phyloP scores from a whole-genome alignment of 2,797 vertebrate species.

The Aulostomus chinensis region DNA sequence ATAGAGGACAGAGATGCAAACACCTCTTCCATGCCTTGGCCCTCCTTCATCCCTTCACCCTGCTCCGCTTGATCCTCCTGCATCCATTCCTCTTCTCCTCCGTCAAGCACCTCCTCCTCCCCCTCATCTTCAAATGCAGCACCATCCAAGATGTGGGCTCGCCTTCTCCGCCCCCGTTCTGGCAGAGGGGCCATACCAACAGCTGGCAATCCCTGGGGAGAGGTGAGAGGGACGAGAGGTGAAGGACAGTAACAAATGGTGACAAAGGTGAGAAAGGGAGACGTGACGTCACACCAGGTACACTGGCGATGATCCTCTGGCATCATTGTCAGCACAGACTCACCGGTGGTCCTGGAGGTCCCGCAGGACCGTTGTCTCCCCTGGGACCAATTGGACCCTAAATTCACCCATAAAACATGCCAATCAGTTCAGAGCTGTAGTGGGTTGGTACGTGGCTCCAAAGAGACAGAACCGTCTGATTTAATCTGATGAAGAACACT shows the following conservation, averaged over 20 bases:
- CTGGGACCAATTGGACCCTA: conserved; percentile 93
- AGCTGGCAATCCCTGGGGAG: conserved; percentile 86
- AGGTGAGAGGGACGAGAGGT: neutral
- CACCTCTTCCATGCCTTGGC: conserved; percentile 93
- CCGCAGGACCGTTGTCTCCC: conserved; percentile 89
- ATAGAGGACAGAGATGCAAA: conserved; percentile 93
- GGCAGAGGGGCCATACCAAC: conserved; percentile 83
- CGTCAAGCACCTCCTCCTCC: conserved; percentile 65
- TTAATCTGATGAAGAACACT: conserved; percentile 14
- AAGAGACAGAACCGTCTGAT: neutral
- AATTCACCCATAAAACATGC: conserved; percentile 9
- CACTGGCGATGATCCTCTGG: neutral
- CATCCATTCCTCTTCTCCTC: conserved; percentile 53
- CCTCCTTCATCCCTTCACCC: conserved; percentile 71
- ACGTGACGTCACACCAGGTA: neutral
- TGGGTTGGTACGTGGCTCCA: too few relatives aligned
- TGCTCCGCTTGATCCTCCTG: conserved; percentile 68
- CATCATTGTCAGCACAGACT: conserved; percentile 64
- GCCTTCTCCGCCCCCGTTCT: conserved; percentile 81
- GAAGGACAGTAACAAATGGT: too few relatives aligned
- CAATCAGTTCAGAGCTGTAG: neutral
- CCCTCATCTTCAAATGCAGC: conserved; percentile 65
- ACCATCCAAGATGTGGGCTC: conserved; percentile 80
- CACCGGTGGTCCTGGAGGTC: conserved; percentile 91
- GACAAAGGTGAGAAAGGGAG: neutral